These are phyloP conservation scores for Himalopsyche tibetana DNA, from an alignment of 2,888 invertebrate species.

Conservation along the genomic window DNA sequence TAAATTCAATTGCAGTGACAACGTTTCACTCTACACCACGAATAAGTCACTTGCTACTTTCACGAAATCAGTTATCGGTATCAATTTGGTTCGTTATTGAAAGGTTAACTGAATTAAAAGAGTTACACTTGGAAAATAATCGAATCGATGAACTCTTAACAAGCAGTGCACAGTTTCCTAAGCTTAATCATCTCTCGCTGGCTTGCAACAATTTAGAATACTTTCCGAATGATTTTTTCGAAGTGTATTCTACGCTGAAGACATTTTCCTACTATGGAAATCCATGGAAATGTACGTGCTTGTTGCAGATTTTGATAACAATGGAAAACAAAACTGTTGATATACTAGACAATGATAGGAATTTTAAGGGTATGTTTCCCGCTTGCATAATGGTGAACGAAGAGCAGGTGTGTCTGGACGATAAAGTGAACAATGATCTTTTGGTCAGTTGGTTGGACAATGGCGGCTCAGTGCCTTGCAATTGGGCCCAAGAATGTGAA, in stretches of 20 bases:
- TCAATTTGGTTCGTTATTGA: background rate
- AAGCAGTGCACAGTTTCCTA: background rate
- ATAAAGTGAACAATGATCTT: background rate
- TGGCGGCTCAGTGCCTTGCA: background rate
- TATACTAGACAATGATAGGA: background rate
- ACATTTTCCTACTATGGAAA: background rate
- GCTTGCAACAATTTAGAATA: background rate
- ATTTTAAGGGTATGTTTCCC: background rate
- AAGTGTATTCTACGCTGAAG: background rate
- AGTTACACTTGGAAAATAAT: constrained; percentile 20
- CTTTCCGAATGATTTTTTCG: background rate
- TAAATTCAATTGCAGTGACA: background rate
- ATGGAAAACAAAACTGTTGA: background rate
- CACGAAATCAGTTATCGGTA: background rate
- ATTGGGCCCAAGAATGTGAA: background rate
- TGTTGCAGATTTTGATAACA: background rate
- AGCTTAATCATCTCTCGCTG: background rate
- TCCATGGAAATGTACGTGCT: background rate
- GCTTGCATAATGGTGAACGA: background rate
- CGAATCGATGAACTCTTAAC: background rate
- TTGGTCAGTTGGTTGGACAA: background rate
- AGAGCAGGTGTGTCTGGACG: background rate
- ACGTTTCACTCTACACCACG: background rate
- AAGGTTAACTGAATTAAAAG: background rate
- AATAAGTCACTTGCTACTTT: background rate